phyloP scores from a whole-genome alignment of 2,888 invertebrate species.

The Miltochrista miniata region DNA sequence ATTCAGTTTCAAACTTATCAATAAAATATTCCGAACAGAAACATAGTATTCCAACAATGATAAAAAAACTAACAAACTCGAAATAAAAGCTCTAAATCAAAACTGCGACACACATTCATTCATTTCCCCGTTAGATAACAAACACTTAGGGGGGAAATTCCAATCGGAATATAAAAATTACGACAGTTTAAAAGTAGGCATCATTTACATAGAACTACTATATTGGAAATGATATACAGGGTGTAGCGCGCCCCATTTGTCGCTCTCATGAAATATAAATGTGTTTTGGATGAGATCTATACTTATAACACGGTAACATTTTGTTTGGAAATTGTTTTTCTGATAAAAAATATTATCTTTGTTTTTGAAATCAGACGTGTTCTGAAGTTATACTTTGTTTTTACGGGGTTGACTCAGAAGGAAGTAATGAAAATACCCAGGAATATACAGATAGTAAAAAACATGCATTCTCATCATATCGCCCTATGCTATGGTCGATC shows the following conservation, averaged over 20 bases:
- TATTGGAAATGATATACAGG: constrained; percentile 73
- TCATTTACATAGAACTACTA: constrained; percentile 81
- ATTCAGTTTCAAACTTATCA: constrained; percentile 17
- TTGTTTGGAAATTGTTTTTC: constrained; percentile 12
- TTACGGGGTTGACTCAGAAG: background rate
- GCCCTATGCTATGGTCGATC: no score
- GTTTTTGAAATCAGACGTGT: background rate
- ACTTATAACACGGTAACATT: constrained; percentile 12
- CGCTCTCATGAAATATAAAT: constrained; percentile 56
- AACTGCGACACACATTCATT: constrained; percentile 73
- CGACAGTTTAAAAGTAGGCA: constrained; percentile 82
- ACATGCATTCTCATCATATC: no score
- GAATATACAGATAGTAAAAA: no score
- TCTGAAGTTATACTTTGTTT: background rate
- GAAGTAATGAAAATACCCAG: no score
- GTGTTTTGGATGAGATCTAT: constrained; percentile 27
- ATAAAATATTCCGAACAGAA: constrained; percentile 30
- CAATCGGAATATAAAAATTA: constrained; percentile 82
- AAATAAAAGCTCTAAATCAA: constrained; percentile 68
- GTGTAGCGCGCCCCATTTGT: constrained; percentile 62
- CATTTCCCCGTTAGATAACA: constrained; percentile 73
- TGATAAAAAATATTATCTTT: background rate
- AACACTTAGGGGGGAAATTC: constrained; percentile 72
- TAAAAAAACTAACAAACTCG: constrained; percentile 43
- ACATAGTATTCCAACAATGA: constrained; percentile 32